phyloP scores from a whole-genome alignment of 2,888 invertebrate species.

The Odontocolon sp. region DNA sequence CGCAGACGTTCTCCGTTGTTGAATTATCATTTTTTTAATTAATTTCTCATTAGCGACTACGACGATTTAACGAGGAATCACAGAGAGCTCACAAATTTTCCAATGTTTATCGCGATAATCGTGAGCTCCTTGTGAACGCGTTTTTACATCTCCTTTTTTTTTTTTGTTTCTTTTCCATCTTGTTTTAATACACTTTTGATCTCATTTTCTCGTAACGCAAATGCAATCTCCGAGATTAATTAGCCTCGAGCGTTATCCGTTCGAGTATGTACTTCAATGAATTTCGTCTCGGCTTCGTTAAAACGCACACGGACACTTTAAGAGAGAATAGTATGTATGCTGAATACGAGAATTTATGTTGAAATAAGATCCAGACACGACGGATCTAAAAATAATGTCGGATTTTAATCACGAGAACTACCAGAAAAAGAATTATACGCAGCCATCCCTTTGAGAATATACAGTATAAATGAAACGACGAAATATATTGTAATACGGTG shows the following conservation, averaged over 20 bases:
- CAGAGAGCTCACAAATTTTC: background rate
- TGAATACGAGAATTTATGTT: slow-evolving; percentile 35
- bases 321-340: slow-evolving; percentile 29
- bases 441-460: slow-evolving; percentile 40
- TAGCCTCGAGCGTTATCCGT: slow-evolving; percentile 21
- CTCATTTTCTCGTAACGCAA: slow-evolving; percentile 64
- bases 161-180: slow-evolving; percentile 6
- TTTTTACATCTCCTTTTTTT: background rate
- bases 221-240: slow-evolving; percentile 39
- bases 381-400: background rate
- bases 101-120: background rate
- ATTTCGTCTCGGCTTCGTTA: slow-evolving; percentile 38
- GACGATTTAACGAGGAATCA: too few species aligned
- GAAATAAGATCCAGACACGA: slow-evolving; percentile 19
- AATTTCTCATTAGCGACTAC: background rate
- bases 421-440: slow-evolving; percentile 27
- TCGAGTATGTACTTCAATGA: slow-evolving; percentile 24
- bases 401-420: slow-evolving; percentile 32
- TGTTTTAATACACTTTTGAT: slow-evolving; percentile 62
- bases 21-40: slow-evolving; percentile 21
- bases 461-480: slow-evolving; percentile 36
- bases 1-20: slow-evolving; percentile 7
- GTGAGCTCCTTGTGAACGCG: background rate
- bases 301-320: slow-evolving; percentile 53
- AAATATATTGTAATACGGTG: slow-evolving; percentile 50